These are phyloP conservation scores for Crenuchus spilurus DNA, from an alignment of 2,797 vertebrate genomes.

Conservation along the genomic window DNA sequence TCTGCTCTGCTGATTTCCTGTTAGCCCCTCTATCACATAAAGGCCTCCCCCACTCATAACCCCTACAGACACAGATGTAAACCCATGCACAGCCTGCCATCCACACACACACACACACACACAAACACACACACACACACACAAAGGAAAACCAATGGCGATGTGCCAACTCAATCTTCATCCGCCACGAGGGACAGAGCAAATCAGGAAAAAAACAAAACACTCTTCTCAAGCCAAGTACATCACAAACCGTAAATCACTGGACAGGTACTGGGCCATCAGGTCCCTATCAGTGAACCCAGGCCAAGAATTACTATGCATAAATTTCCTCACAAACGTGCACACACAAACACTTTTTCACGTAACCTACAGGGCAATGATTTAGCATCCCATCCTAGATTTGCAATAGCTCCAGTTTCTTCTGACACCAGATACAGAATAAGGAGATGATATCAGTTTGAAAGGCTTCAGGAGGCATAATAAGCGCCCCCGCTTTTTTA, in stretches of 20 bases:
- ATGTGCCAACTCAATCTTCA: slow-evolving; percentile 70
- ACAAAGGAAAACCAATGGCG: slow-evolving; percentile 58
- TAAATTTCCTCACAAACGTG: slow-evolving; percentile 4
- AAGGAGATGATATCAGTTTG: slow-evolving; percentile 36
- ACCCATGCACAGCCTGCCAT: slow-evolving; percentile 33
- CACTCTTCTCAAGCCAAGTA: slow-evolving; percentile 36
- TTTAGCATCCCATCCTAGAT: slow-evolving; percentile 18
- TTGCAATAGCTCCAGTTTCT: slow-evolving; percentile 15
- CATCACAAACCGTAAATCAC: slow-evolving; percentile 42
- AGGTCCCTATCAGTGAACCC: slow-evolving; percentile 17
- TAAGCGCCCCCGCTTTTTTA: neutral
- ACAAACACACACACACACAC: slow-evolving; percentile 30
- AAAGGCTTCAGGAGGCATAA: slow-evolving; percentile 31
- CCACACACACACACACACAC: slow-evolving; percentile 25
- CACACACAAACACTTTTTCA: neutral
- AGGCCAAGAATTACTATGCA: slow-evolving; percentile 12
- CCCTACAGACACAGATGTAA: slow-evolving; percentile 40
- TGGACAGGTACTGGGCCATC: slow-evolving; percentile 21
- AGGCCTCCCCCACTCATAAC: slow-evolving; percentile 40
- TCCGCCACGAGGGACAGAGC: slow-evolving; percentile 53
- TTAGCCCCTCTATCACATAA: slow-evolving; percentile 50
- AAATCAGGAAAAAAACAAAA: slow-evolving; percentile 59
- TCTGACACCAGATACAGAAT: slow-evolving; percentile 2
- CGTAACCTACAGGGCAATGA: slow-evolving; percentile 14
- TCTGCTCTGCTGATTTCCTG: slow-evolving; percentile 57